Evolutionary conservation across 2,113 vertebrate genomes (phyloP), one percentile per base, ranked within the genome.

Genomic region (Catagonus wagneri): DNA sequence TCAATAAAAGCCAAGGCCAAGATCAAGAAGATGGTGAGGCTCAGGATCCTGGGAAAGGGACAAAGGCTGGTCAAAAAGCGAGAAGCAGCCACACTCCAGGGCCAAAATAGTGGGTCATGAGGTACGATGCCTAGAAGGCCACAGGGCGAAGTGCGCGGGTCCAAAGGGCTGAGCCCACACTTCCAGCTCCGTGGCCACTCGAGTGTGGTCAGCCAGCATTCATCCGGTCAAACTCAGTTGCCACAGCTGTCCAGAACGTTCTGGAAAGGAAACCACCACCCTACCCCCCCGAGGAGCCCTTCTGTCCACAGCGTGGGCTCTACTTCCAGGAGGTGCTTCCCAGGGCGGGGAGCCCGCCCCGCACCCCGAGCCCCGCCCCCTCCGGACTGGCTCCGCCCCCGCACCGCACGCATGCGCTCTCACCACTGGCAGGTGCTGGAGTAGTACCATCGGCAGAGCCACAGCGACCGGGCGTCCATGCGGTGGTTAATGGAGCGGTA

Each of bases 401-500:
- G 0, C 7, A 1, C 12, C 3, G 65, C 10, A 0, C 0, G 3
- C 14, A 63, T 2, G 32, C 27, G 9, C 60, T 25, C 99, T 99
- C 97, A 99, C 99, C 99, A 99, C 60, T 99, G 99, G 83, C 98
- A 99, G 79, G 98, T 44, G 69, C 97, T 98, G 0, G 99, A 99
- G 96, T 99, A 99, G 96, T 99, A 99, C 98, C 99, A 98, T n/a
- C 99, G 98, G 98, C 99, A 99, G 69, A 99, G 98, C 96, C 98
- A 97, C 60, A 99, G 96, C 0, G 99, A 99, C 32, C 88, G 68
- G 39, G 98, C 95, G 50, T 99, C 99, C 96, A 99, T 98, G 2
- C 99, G 99, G 97, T 99, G 99, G 97, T 99, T 99, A 96, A 99
- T 99, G 93, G 99, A 99, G 29, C 99, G 99, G 97, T 99, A 99